phyloP scores from a whole-genome alignment of 1,140 invertebrate species.

The Macrotrachela quadricornifera region DNA sequence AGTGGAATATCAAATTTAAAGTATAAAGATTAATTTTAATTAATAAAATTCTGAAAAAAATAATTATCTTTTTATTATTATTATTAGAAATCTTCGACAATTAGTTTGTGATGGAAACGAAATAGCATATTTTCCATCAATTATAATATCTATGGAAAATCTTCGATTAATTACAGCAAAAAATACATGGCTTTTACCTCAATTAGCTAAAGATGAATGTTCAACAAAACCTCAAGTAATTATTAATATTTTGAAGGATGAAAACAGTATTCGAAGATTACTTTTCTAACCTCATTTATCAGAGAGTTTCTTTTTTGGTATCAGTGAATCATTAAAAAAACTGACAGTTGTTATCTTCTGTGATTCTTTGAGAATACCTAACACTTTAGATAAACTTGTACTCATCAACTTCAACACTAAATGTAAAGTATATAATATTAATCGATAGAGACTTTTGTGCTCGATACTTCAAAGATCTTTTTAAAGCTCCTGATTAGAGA shows the following conservation, averaged over 20 bases:
- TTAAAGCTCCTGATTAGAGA: no score
- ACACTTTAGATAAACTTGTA: no score
- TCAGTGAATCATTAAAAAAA: no score
- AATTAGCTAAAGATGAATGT: constrained; percentile 25
- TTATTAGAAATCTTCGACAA: constrained; percentile 16
- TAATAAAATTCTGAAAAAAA: background rate
- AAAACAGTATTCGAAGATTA: no score
- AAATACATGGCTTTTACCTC: constrained; percentile 29
- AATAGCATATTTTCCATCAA: constrained; percentile 20
- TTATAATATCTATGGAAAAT: constrained; percentile 15
- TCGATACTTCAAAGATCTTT: no score
- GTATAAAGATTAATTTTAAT: background rate
- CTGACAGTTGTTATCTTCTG: no score
- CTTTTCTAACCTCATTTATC: no score
- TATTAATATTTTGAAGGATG: background rate
- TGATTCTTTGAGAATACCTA: no score
- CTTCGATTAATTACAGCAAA: constrained; percentile 18
- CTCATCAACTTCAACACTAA: no score
- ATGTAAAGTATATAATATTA: no score
- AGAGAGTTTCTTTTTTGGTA: no score
- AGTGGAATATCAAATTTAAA: background rate
- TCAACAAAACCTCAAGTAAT: constrained; percentile 19
- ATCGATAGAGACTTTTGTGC: no score
- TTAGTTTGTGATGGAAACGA: constrained; percentile 27
- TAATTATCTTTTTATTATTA: background rate